phyloP scores from a whole-genome alignment of 2,888 invertebrate species.

The Apodemia hepburni region DNA sequence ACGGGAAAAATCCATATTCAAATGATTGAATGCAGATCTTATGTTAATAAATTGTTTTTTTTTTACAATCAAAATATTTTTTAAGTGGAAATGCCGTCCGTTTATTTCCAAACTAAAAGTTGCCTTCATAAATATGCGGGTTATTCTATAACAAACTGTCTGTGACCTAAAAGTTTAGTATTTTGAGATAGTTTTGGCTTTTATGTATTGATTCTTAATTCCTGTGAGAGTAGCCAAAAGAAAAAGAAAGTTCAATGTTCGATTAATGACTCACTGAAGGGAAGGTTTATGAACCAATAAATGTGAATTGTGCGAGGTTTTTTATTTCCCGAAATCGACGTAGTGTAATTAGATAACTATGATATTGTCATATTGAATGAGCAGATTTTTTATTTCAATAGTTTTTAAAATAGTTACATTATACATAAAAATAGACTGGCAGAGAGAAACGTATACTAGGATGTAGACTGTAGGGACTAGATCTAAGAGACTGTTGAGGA shows the following conservation, averaged over 20 bases:
- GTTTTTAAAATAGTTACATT: too few species aligned
- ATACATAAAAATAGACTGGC: too few species aligned
- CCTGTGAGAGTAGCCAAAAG: background rate
- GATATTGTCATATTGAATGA: background rate
- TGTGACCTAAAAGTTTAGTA: background rate
- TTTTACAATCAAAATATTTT: too few species aligned
- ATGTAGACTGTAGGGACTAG: too few species aligned
- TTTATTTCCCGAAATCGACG: background rate
- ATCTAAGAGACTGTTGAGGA: too few species aligned
- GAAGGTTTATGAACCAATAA: conserved; percentile 9
- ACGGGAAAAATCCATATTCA: too few species aligned
- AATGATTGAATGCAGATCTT: too few species aligned
- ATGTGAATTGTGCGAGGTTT: conserved; percentile 1
- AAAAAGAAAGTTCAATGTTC: background rate
- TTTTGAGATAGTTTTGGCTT: background rate
- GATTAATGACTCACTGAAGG: background rate
- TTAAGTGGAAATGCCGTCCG: too few species aligned
- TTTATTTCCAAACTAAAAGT: too few species aligned
- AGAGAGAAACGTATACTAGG: too few species aligned
- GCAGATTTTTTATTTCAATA: background rate
- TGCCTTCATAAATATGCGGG: background rate
- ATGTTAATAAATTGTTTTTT: too few species aligned
- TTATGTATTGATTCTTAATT: background rate
- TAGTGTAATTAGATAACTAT: background rate
- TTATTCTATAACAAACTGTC: background rate